These are phyloP conservation scores for Oxygymnocypris stewartii DNA, from an alignment of 2,113 vertebrate species.

Conservation along the genomic window DNA sequence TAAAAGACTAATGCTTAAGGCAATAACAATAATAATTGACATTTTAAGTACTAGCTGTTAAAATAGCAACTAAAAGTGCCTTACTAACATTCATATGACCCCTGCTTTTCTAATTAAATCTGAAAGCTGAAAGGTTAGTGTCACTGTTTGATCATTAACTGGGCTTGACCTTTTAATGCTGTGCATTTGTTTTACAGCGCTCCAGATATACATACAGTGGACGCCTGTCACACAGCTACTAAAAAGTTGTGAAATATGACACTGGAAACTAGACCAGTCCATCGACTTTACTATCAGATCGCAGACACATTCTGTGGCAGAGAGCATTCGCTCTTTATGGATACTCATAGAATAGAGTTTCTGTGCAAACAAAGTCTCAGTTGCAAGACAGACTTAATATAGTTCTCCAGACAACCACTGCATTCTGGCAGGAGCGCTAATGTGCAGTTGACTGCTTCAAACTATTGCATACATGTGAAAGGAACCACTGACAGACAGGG, in stretches of 20 bases:
- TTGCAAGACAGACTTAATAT: slow-evolving; percentile 42
- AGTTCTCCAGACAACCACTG: slow-evolving; percentile 43
- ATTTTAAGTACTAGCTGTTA: neutral
- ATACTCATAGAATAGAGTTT: slow-evolving; percentile 36
- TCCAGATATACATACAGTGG: slow-evolving; percentile 23
- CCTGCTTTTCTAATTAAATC: neutral
- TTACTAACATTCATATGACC: neutral
- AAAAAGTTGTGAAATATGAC: slow-evolving; percentile 48
- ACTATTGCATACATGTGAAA: neutral
- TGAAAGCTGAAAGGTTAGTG: slow-evolving; percentile 4
- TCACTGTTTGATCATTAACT: neutral
- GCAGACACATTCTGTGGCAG: slow-evolving; percentile 41
- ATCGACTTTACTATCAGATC: slow-evolving; percentile 43
- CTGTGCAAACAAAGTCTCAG: slow-evolving; percentile 47
- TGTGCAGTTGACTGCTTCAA: slow-evolving; percentile 12
- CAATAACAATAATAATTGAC: neutral
- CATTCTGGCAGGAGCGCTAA: slow-evolving; percentile 16
- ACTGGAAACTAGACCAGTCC: slow-evolving; percentile 33
- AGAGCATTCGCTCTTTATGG: slow-evolving; percentile 41
- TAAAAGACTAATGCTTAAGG: neutral
- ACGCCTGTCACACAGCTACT: slow-evolving; percentile 37
- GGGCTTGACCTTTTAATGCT: neutral
- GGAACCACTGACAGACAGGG: slow-evolving; percentile 8
- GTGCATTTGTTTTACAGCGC: slow-evolving; percentile 23
- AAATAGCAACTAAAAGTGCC: neutral